Evolutionary conservation across 2,113 vertebrate species (phyloP).

Genomic region (Myrmecophaga tridactyla): DNA sequence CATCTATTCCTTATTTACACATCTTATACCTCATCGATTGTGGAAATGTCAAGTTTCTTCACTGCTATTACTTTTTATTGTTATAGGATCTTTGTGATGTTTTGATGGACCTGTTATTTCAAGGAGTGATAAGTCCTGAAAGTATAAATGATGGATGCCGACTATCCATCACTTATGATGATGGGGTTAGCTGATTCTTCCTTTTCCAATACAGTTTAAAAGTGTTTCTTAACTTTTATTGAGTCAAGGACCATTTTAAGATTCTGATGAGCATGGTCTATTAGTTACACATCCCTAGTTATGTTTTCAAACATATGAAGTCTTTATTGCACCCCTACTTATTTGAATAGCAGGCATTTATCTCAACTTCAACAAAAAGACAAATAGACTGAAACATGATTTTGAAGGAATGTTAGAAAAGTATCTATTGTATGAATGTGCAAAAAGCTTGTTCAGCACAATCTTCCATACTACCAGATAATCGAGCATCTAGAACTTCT

Average conservation of each 20-base stretch:
- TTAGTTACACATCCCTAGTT: not conserved
- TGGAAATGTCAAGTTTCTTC: not conserved
- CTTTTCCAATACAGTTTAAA: not conserved
- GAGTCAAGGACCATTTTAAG: not conserved
- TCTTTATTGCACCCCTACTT: not conserved
- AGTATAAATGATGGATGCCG: not conserved
- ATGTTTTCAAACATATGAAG: not conserved
- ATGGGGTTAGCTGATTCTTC: not conserved
- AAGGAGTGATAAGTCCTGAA: not conserved
- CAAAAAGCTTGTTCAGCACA: not conserved
- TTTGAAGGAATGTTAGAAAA: not conserved
- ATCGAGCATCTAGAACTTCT: not conserved
- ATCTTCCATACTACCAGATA: not conserved
- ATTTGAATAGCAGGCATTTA: constrained; percentile 11
- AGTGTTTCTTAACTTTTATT: constrained; percentile 22
- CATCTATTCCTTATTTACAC: not conserved
- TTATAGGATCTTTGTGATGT: not conserved
- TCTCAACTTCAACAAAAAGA: not conserved
- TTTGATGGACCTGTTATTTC: not conserved
- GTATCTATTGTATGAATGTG: not conserved
- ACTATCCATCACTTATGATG: too few relatives aligned
- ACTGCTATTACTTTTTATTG: not conserved
- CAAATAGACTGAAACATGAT: not conserved
- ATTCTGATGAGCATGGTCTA: not conserved
- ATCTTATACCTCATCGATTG: not conserved